A percentile compares a stretch with the other conserved stretches of the same genome.
phyloP scores from a whole-genome alignment of 2,113 vertebrate species.

The Origma solitaria region DNA sequence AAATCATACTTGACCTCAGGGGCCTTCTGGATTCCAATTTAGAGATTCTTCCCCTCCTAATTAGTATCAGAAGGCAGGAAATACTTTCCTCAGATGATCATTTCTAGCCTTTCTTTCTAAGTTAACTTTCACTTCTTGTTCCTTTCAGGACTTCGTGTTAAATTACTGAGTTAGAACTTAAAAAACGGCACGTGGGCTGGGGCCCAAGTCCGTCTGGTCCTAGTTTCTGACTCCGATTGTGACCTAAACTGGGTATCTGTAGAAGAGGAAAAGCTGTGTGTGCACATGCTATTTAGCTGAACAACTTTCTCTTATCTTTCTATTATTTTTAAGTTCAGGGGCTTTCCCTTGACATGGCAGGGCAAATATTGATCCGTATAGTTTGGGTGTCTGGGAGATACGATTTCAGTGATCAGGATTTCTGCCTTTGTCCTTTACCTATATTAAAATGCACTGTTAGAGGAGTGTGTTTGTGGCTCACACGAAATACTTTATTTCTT shows the following conservation, averaged over 20 bases:
- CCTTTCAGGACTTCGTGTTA: neutral
- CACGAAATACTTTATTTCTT: neutral
- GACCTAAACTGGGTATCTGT: neutral
- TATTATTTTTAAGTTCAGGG: neutral
- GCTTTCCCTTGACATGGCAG: neutral
- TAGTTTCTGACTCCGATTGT: neutral
- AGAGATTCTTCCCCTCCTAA: neutral
- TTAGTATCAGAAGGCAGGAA: neutral
- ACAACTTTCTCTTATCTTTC: neutral
- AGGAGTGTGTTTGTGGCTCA: neutral
- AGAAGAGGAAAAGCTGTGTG: neutral
- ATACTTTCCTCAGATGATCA: neutral
- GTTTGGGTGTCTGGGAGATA: neutral
- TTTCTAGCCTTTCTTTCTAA: neutral
- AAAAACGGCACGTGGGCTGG: neutral
- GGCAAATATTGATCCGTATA: neutral
- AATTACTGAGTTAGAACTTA: neutral
- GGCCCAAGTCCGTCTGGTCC: neutral
- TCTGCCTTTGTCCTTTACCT: neutral
- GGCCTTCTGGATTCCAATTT: neutral
- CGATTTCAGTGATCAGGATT: neutral
- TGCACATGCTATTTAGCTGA: neutral
- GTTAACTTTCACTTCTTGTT: neutral
- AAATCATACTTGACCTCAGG: neutral
- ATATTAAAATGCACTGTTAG: neutral